Conservation (phyloP, 2,888 invertebrate species). For the Rhingia campestris region DNA sequence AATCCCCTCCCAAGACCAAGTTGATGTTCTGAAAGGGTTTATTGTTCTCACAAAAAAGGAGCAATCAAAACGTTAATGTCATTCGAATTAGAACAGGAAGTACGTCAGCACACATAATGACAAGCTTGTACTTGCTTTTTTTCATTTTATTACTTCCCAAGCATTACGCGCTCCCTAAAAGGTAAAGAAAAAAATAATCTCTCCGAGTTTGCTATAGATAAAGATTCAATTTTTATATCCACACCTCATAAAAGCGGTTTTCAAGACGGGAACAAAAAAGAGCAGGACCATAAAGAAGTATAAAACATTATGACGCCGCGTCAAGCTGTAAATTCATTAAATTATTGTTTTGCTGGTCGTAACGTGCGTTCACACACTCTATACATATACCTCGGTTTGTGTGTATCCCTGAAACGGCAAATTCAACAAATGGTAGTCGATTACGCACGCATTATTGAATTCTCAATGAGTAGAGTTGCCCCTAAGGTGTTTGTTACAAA, state of each 20-base stretch:
- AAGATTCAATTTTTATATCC: conserved; percentile 50
- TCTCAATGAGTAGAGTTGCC: conserved; percentile 63
- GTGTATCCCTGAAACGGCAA: conserved; percentile 19
- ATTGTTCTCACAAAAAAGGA: conserved; percentile 36
- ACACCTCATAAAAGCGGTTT: conserved; percentile 61
- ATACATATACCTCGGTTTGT: conserved; percentile 32
- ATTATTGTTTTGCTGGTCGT: conserved; percentile 59
- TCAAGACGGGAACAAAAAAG: conserved; percentile 10
- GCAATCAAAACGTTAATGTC: conserved; percentile 35
- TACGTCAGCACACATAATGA: conserved; percentile 48
- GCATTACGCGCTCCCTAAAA: conserved; percentile 6
- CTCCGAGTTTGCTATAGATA: conserved; percentile 25
- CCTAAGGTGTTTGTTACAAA: conserved; percentile 62
- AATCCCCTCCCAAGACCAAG: too few species aligned
- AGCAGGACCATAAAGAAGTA: not conserved
- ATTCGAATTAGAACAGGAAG: conserved; percentile 40
- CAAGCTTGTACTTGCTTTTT: conserved; percentile 23
- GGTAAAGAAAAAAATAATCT: not conserved
- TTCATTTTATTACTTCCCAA: conserved; percentile 5
- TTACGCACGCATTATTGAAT: conserved; percentile 74
- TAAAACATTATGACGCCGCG: conserved; percentile 15
- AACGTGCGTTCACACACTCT: conserved; percentile 32
- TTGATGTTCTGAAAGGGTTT: not conserved
- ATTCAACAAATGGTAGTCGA: conserved; percentile 73
- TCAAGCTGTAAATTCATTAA: conserved; percentile 68